Evolutionary conservation across 2,113 vertebrate species (phyloP).

Genomic region (Cheirogaleus medius): DNA sequence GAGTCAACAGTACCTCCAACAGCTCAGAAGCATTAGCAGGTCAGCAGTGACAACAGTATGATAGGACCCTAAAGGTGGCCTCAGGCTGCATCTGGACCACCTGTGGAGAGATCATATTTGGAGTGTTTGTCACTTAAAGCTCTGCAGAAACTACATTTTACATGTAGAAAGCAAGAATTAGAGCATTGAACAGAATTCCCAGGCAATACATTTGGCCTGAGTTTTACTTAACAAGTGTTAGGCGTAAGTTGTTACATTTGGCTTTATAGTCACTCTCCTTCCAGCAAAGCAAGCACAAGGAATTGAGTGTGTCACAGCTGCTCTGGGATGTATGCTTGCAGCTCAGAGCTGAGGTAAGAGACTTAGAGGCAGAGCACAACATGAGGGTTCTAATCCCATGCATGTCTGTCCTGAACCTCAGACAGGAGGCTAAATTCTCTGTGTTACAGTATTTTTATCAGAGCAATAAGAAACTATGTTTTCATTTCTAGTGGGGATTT

Average conservation of each 20-base stretch:
- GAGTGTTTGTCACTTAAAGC: not conserved
- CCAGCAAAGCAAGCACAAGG: not conserved
- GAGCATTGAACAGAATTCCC: not conserved
- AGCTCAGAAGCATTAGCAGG: not conserved
- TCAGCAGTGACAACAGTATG: not conserved
- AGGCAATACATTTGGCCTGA: not conserved
- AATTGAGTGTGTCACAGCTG: not conserved
- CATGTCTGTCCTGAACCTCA: not conserved
- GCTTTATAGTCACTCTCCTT: not conserved
- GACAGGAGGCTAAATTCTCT: not conserved
- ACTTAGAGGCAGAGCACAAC: not conserved
- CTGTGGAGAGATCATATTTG: not conserved
- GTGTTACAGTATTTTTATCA: not conserved
- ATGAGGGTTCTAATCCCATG: not conserved
- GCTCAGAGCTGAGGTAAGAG: not conserved
- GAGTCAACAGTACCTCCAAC: not conserved
- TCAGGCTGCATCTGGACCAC: not conserved
- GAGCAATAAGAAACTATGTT: not conserved
- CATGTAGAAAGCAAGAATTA: not conserved
- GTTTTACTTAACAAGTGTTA: not conserved
- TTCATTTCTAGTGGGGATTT: not conserved
- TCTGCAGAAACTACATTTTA: not conserved
- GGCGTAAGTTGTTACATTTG: not conserved
- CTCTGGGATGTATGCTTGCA: not conserved
- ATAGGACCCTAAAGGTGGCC: not conserved